Percentiles rank a stretch among this genome's conserved stretches.
Conservation (phyloP, 2,797 vertebrate species). For the Danio albolineatus region DNA sequence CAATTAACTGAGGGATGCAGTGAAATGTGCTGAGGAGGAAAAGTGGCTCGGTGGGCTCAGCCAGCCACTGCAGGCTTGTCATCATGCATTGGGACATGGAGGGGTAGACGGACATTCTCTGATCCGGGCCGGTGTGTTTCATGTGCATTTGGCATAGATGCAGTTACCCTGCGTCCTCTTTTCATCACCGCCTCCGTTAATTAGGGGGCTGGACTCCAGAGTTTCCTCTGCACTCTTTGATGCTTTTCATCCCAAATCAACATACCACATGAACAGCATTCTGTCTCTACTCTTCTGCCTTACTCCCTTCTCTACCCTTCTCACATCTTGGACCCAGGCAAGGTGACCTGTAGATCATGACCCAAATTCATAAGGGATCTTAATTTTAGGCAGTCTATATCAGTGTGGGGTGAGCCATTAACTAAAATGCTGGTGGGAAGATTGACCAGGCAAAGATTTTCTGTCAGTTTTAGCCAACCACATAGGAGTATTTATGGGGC, state of each 20-base stretch:
- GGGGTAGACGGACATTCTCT: constrained; percentile 78
- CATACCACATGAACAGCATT: constrained; percentile 64
- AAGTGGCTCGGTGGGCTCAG: constrained; percentile 52
- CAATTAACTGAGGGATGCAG: constrained; percentile 66
- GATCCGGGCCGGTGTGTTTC: constrained; percentile 81
- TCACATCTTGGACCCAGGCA: constrained; percentile 41
- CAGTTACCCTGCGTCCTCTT: constrained; percentile 82
- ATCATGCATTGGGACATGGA: constrained; percentile 75
- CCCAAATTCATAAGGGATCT: not conserved
- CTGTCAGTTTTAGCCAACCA: constrained; percentile 45
- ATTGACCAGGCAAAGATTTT: constrained; percentile 61
- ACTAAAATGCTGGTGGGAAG: constrained; percentile 71
- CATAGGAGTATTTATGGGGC: constrained; percentile 31
- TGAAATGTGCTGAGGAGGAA: constrained; percentile 41
- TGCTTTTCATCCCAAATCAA: constrained; percentile 57
- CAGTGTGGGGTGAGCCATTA: constrained; percentile 14
- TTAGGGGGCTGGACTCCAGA: constrained; percentile 82
- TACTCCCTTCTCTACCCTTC: constrained; percentile 27
- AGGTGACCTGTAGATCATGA: constrained; percentile 30
- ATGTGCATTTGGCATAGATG: constrained; percentile 82
- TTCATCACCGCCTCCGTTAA: constrained; percentile 83
- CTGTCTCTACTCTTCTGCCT: constrained; percentile 44
- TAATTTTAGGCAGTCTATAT: constrained; percentile 51
- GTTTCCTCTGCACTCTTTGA: constrained; percentile 64
- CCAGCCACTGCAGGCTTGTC: constrained; percentile 67